Percentiles rank a stretch among this genome's conserved stretches.
phyloP scores from a whole-genome alignment of 2,888 invertebrate genomes.

The Drosophila suboccidentalis region DNA sequence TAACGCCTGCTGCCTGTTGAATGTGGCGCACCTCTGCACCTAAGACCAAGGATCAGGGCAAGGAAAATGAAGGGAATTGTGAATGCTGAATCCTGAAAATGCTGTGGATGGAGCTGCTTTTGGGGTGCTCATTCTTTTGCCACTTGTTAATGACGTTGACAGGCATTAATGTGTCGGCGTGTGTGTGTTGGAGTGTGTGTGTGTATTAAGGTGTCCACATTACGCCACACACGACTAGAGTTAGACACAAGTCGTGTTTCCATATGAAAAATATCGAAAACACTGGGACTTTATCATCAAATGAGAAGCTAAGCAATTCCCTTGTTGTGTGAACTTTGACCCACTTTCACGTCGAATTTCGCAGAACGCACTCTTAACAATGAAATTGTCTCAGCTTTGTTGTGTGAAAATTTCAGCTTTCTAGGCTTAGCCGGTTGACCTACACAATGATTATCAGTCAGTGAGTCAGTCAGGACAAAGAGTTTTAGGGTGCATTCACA shows the following conservation, averaged over 20 bases:
- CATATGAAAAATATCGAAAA: not conserved
- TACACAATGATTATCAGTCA: too few relatives aligned
- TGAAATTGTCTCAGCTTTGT: too few relatives aligned
- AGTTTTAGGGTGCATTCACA: too few relatives aligned
- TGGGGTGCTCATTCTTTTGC: conserved; percentile 46
- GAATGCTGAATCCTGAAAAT: not conserved
- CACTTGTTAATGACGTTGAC: conserved; percentile 78
- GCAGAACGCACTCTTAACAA: not conserved
- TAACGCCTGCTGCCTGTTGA: conserved; percentile 84
- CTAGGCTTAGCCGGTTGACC: too few relatives aligned
- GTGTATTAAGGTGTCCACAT: conserved; percentile 4
- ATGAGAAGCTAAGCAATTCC: not conserved
- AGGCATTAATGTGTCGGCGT: conserved; percentile 40
- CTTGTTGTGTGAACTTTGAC: too few relatives aligned
- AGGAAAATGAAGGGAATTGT: not conserved
- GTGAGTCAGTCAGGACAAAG: too few relatives aligned
- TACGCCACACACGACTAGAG: conserved; percentile 29
- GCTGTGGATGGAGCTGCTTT: conserved; percentile 3
- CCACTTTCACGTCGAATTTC: too few relatives aligned
- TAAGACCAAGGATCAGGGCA: conserved; percentile 38
- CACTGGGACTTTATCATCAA: too few relatives aligned
- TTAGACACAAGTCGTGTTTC: conserved; percentile 9
- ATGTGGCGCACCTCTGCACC: conserved; percentile 61
- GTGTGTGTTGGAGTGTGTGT: not conserved
- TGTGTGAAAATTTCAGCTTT: too few relatives aligned